Evolutionary conservation across 2,888 invertebrate species (phyloP).

Genomic region (Unio delphinus): DNA sequence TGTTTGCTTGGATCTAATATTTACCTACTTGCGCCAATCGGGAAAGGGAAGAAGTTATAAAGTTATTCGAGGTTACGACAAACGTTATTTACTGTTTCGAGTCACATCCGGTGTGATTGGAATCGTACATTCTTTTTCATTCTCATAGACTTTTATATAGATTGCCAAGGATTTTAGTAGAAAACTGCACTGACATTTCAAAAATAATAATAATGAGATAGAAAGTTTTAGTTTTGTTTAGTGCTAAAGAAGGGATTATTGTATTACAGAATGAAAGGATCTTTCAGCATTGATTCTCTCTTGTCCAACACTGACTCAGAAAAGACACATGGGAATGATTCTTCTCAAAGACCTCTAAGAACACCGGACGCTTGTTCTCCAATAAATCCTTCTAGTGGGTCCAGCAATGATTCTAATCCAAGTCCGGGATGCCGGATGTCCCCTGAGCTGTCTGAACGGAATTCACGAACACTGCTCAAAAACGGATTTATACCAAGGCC

Average conservation of each 20-base stretch:
- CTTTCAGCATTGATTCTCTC: conserved; percentile 92
- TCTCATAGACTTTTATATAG: no score
- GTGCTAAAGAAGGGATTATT: not conserved
- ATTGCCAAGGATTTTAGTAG: not conserved
- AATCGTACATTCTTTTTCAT: no score
- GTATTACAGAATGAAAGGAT: conserved; percentile 68
- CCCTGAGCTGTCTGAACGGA: conserved; percentile 30
- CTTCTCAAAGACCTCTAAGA: conserved; percentile 8
- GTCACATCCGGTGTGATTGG: no score
- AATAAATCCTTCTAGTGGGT: conserved; percentile 42
- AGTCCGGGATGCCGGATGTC: conserved; percentile 53
- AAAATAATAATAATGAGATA: not conserved
- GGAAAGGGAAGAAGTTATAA: no score
- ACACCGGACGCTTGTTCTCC: conserved; percentile 19
- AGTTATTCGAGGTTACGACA: no score
- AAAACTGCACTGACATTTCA: conserved; percentile 1
- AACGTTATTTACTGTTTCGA: no score
- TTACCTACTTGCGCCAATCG: no score
- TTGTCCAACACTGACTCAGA: conserved; percentile 76
- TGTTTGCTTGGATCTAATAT: no score
- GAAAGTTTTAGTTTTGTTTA: not conserved
- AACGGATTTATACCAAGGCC: conserved; percentile 52
- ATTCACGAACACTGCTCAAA: conserved; percentile 26
- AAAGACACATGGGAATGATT: conserved; percentile 15
- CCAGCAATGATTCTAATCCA: conserved; percentile 44